Base-by-base conservation (phyloP, 2,888 invertebrate genomes). In the Globia sparganii region DNA sequence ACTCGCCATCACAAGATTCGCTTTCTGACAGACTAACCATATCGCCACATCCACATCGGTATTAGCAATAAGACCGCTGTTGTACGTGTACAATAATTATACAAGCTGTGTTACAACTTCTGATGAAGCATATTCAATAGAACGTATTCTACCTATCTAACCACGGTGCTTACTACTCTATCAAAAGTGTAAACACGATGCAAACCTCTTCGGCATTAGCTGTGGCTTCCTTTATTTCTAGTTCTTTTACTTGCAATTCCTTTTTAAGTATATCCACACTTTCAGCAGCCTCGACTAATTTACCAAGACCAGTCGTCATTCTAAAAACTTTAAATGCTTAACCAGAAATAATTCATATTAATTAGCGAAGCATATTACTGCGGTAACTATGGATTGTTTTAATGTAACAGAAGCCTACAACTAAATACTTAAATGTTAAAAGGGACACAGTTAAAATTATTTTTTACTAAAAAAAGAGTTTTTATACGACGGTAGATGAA, bases 301-400 rank as follows among this genome's bases (percentile, higher is more conserved):
- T 99, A 85, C 97, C 97, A 71, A 99, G 95, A 74, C 99, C 99
- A 21, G 98, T 98, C 76, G 97, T 98, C 99, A 99, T 99, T 91
- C 99, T 97, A 84, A 73, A 75, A 83, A 49, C 8, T 5, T n/a
- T 15, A 13, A 70, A 31, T 78, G 21, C 2, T 31, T 58, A 58
- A 28, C 31, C 21, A n/a, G 18, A 78, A 56, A 56, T 49, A 25
- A 56, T 46, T 4, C 9, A 31, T 37, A 25, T 65, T 69, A 46
- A 25, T 65, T 69, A 46, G 4, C 43, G 43, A 28, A 65, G n/a
- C 4, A 43, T 21, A 4, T 46, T 40, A 15, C 31, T 25, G n/a
- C 4, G 43, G n/a, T 46, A 46, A 9, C 15, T 34, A 6, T 34
- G n/a, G 13, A 8, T 8, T 31, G 9, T 61, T 62, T n/a, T 40